phyloP scores from a whole-genome alignment of 2,797 vertebrate species.

The Jordanella pulchra region DNA sequence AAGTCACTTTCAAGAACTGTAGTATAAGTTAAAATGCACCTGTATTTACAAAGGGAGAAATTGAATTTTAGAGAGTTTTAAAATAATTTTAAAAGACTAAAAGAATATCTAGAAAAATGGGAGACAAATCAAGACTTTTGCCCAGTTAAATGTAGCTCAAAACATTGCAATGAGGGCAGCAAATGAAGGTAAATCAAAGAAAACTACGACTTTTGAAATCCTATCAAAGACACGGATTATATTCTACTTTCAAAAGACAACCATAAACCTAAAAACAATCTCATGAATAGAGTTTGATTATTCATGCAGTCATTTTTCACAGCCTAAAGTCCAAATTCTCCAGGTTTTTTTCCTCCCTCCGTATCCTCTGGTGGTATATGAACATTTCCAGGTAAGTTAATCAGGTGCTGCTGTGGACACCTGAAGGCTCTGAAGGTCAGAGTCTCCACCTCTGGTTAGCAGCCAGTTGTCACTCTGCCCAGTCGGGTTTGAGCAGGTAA shows the following conservation, averaged over 20 bases:
- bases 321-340: conserved; percentile 4
- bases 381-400: conserved; percentile 63
- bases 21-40: background rate
- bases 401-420: conserved; percentile 67
- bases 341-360: conserved; percentile 24
- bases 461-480: conserved; percentile 75
- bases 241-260: background rate
- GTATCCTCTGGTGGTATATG: conserved; percentile 10
- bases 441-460: conserved; percentile 73
- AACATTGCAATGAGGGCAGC: background rate
- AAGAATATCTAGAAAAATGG: background rate
- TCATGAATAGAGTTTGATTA: background rate
- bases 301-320: background rate
- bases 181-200: background rate
- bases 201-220: background rate
- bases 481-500: conserved; percentile 38
- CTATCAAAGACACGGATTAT: background rate
- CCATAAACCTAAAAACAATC: background rate
- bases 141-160: background rate
- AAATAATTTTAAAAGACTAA: background rate
- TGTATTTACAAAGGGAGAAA: background rate
- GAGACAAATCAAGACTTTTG: background rate
- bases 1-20: background rate
- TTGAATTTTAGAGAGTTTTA: background rate
- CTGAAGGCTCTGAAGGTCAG: conserved; percentile 81